Evolutionary conservation across 64 coral and sea anemone species (phyloP).

Genomic region (Montipora cactus): DNA sequence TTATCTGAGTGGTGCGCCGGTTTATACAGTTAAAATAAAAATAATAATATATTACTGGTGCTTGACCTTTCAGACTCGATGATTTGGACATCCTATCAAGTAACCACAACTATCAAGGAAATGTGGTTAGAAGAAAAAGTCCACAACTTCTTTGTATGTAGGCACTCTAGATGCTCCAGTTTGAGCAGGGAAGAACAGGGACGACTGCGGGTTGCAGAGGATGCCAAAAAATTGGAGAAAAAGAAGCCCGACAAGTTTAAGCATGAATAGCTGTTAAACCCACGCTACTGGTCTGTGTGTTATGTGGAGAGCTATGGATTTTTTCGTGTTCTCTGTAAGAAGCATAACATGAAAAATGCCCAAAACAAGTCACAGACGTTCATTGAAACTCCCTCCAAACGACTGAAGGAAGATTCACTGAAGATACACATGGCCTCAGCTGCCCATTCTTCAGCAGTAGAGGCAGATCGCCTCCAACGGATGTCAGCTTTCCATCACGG

Average conservation of each 20-base stretch:
- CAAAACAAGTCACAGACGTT: conserved; percentile 22
- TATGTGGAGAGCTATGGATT: conserved; percentile 35
- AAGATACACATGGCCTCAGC: neutral
- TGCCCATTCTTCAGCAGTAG: neutral
- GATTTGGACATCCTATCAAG: conserved; percentile 20
- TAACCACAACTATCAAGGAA: conserved; percentile 19
- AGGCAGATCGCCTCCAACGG: neutral
- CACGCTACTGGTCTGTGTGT: conserved; percentile 18
- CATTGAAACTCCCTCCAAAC: neutral
- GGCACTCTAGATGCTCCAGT: neutral
- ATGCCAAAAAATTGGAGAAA: conserved; percentile 5
- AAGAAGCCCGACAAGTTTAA: conserved; percentile 42
- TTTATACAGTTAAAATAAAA: neutral
- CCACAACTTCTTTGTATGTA: conserved; percentile 21
- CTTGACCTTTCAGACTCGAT: conserved; percentile 15
- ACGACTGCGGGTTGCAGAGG: no score
- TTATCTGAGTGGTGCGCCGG: no score
- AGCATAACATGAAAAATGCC: neutral
- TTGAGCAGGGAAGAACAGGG: conserved; percentile 30
- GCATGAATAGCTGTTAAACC: conserved; percentile 19
- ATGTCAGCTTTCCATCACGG: conserved; percentile 37
- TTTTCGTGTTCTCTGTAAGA: conserved; percentile 16
- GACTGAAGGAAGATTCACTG: conserved; percentile 1
- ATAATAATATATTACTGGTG: conserved; percentile 4
- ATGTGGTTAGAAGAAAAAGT: conserved; percentile 30